These are phyloP conservation scores for Galerucella pusilla DNA, from an alignment of 2,888 invertebrate species.

Conservation along the genomic window DNA sequence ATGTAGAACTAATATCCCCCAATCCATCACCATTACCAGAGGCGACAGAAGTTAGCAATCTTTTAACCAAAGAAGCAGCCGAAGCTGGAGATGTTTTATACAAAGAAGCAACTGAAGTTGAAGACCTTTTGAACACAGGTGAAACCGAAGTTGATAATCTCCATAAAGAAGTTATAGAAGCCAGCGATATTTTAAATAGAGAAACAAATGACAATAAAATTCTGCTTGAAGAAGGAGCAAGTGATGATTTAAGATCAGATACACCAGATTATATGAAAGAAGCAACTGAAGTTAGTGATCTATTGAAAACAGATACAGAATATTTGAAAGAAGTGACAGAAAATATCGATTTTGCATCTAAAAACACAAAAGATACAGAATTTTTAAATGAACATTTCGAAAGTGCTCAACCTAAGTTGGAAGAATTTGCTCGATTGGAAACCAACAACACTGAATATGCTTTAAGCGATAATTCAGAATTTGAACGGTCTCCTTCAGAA, in stretches of 20 bases:
- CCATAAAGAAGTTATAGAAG: background rate
- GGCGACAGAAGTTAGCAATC: conserved; percentile 29
- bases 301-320: conserved; percentile 34
- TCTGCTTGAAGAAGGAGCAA: background rate
- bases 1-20: conserved; percentile 22
- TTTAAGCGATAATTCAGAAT: background rate
- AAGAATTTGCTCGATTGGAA: conserved; percentile 12
- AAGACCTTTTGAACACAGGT: conserved; percentile 6
- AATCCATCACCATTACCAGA: conserved; percentile 5
- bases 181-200: background rate
- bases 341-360: background rate
- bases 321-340: conserved; percentile 14
- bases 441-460: background rate
- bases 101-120: conserved; percentile 19
- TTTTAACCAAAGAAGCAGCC: conserved; percentile 16
- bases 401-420: conserved; percentile 1
- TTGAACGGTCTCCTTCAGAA: background rate
- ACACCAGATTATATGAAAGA: conserved; percentile 1
- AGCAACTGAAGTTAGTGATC: conserved; percentile 21
- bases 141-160: conserved; percentile 7
- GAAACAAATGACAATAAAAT: background rate
- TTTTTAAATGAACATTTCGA: background rate
- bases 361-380: background rate
- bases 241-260: background rate
- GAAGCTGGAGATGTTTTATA: conserved; percentile 27